Evolutionary conservation across 2,113 vertebrate genomes (phyloP).

Genomic region (Pluvianellus socialis): DNA sequence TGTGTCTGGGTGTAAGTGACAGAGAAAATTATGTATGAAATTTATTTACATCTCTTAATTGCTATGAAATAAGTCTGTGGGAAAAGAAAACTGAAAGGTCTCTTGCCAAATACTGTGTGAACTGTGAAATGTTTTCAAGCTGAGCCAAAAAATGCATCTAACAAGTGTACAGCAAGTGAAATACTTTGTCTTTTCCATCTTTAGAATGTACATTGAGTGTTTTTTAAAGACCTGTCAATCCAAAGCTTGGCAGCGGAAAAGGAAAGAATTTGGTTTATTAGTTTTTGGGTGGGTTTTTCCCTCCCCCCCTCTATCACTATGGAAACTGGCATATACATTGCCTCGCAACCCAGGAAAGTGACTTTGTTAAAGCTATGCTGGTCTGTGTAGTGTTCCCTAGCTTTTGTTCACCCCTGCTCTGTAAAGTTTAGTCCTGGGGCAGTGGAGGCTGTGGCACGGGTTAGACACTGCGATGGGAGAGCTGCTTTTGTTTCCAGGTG

Average conservation of each 20-base stretch:
- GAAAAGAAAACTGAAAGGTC: constrained; percentile 31
- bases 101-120: constrained; percentile 39
- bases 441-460: accelerated
- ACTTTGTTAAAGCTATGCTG: background rate
- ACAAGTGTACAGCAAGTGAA: constrained; percentile 65
- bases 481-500: background rate
- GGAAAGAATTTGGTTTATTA: constrained; percentile 61
- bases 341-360: background rate
- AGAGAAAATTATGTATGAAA: background rate
- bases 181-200: constrained; percentile 62
- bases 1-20: background rate
- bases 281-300: background rate
- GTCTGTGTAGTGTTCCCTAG: background rate
- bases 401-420: background rate
- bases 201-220: constrained; percentile 48
- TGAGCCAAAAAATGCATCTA: constrained; percentile 64
- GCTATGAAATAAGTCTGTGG: background rate
- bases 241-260: constrained; percentile 54
- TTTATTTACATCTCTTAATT: background rate
- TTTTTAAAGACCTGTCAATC: constrained; percentile 58
- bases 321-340: constrained; percentile 53
- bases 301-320: background rate
- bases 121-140: constrained; percentile 64
- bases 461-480: background rate
- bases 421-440: background rate